These are phyloP conservation scores for Berghia stephanieae DNA, from an alignment of 1,140 invertebrate species.

Conservation along the genomic window DNA sequence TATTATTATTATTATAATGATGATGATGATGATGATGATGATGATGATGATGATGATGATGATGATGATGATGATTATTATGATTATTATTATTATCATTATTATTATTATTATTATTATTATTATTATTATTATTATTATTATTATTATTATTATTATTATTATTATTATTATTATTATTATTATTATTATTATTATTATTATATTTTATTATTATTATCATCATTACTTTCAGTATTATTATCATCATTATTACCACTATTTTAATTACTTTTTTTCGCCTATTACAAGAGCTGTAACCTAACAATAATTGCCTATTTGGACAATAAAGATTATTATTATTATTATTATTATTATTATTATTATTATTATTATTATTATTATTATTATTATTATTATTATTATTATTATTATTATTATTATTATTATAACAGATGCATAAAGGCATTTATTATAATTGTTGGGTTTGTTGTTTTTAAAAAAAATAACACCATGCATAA, in stretches of 20 bases:
- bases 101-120: background rate
- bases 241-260: background rate
- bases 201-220: background rate
- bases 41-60: conserved; percentile 9
- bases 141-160: background rate
- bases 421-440: too few relatives aligned
- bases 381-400: too few relatives aligned
- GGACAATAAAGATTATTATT: background rate
- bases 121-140: background rate
- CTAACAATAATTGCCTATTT: background rate
- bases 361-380: background rate
- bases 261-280: background rate
- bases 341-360: background rate
- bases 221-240: background rate
- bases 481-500: too few relatives aligned
- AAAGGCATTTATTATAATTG: too few relatives aligned
- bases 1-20: background rate
- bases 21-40: conserved; percentile 12
- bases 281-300: background rate
- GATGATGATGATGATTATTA: background rate
- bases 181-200: background rate
- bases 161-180: background rate
- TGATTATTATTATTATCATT: background rate
- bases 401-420: too few relatives aligned
- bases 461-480: too few relatives aligned